Base-by-base conservation (phyloP, 2,113 vertebrate species). In the Elanus axillaris region DNA sequence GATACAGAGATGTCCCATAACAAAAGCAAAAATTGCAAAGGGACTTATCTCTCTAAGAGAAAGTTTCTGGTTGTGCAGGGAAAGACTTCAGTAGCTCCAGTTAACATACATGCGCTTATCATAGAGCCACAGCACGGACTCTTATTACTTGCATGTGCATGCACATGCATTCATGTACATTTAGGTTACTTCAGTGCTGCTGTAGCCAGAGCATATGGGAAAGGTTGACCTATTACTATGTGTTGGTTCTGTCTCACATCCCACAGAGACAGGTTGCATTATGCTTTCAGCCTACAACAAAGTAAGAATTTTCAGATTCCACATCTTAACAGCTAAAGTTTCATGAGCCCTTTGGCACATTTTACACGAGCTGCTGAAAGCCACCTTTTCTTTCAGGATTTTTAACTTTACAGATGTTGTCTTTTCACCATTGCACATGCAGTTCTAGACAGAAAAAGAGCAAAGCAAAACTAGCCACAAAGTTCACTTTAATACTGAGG, bases 151-250 rank as follows among this genome's bases (percentile, higher is more conserved):
- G 7, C 29, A 11, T 25, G 8, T 26, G 47, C 16, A 36, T 10
- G 18, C 58, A 71, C 1, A 0, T 13, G 26, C 21, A 23, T 32
- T 68, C 48, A 48, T 4, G 7, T 31, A 40, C 11, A 6, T 16
- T 34, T 14, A 25, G 20, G 36, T 52, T 23, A 53, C 26, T 72
- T 19, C 52, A 73, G 66, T 1, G 0, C 16, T 74, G 43, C 68
- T 68, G 60, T 9, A 48, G 32, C 60, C 36, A 63, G 26, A 71
- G 31, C 50, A 76, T 26, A 55, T 3, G 11, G 58, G 47, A 72
- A 53, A 55, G 47, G 22, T 2, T 26, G 31, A 40, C 42, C 71
- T 19, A 26, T 42, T 59, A 47, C 34, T 50, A 3, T 5, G 19
- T 22, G 7, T 14, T 63, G 17, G 62, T 14, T 67, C 47, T 50